Conservation (phyloP, 2,888 invertebrate species). For the Troilus luridus region DNA sequence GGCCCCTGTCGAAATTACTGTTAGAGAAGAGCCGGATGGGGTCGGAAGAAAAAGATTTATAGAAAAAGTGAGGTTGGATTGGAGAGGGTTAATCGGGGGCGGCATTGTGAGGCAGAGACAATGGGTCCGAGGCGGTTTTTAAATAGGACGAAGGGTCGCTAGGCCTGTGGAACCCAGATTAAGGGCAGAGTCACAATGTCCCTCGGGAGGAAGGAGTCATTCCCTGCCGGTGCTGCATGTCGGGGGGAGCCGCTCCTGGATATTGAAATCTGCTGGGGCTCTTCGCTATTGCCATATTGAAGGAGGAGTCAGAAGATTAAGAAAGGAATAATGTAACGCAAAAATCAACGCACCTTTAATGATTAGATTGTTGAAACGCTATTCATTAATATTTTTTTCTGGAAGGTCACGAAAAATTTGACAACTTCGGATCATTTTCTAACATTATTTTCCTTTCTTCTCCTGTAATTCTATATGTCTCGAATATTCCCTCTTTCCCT, state of each 20-base stretch:
- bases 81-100: slow-evolving; percentile 55
- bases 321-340: background rate
- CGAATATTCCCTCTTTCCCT: no score
- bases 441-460: no score
- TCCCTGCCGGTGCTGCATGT: background rate
- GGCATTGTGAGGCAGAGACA: slow-evolving; percentile 53
- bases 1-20: slow-evolving; percentile 18
- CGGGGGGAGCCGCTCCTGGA: background rate
- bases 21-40: slow-evolving; percentile 11
- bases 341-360: background rate
- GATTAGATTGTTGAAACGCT: background rate
- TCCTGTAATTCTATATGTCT: no score
- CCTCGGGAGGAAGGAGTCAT: slow-evolving; percentile 34
- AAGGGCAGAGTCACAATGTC: slow-evolving; percentile 44
- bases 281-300: background rate
- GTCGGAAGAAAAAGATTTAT: slow-evolving; percentile 43
- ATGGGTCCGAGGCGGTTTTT: slow-evolving; percentile 49
- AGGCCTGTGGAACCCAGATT: slow-evolving; percentile 54
- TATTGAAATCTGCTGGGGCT: slow-evolving; percentile 5
- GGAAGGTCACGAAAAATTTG: background rate
- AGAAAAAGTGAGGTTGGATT: slow-evolving; percentile 38
- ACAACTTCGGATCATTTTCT: no score
- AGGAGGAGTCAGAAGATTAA: background rate
- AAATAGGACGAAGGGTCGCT: slow-evolving; percentile 43
- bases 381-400: background rate